Base-by-base conservation (phyloP, 2,888 invertebrate genomes). In the Agonum fuliginosum region DNA sequence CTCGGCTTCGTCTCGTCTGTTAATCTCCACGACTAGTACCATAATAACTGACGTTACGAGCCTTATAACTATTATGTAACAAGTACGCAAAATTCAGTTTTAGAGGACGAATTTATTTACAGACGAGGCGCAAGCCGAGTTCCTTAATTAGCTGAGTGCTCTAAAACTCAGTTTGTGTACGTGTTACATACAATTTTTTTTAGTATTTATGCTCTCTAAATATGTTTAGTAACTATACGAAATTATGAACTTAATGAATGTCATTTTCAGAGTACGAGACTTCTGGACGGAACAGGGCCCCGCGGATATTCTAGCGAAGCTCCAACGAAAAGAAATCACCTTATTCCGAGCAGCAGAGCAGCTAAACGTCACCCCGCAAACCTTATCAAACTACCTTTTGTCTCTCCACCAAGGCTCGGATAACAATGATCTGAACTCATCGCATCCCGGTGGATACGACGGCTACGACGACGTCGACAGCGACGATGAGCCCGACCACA, bases 241-340 rank as follows among this genome's bases (percentile, higher is more conserved):
- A n/a, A n/a, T n/a, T n/a, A n/a, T n/a, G n/a, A n/a, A n/a, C n/a
- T 8, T 30, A 30, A 30, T 30, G 30, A 30, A 1, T 46, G 17
- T 17, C 14, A 22, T 12, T 37, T 67, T 8, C 20, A 91, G 90
- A 86, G 90, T 90, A 78, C 87, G 93, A 75, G 94, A 94, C 84
- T 93, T 93, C 87, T 94, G 94, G 94, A 92, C 92, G 78, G 93
- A 93, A 81, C 93, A 93, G 81, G 93, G 93, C 0, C 93, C 94
- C 0, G 91, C 93, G 0, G 94, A 94, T 80, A 91, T 94, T 62
- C 85, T 94, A 78, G 90, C 92, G 78, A 91, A 93, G 81, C 87
- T 94, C 43, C 93, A 93, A 83, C 87, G 92, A 14, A 93, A 94
- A 80, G 93, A 94, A 84, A 90, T 94, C 77, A 90, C 93, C 0